Base-by-base conservation (phyloP, 2,888 invertebrate genomes). In the Cataglyphis cursor region DNA sequence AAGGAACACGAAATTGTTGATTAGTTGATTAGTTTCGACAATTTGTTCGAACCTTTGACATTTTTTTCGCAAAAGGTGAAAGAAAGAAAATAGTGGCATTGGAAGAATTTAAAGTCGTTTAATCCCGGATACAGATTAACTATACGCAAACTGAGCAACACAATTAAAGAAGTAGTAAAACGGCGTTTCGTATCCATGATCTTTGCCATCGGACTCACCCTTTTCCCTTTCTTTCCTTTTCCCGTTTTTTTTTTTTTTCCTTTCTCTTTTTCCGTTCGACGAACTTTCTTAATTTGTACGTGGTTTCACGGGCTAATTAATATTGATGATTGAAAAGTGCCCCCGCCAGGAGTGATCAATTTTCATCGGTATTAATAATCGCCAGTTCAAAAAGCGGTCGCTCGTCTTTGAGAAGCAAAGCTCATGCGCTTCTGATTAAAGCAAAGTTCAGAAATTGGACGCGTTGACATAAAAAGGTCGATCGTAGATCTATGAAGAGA, bases 301-400 rank as follows among this genome's bases (percentile, higher is more conserved):
- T 85, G 78, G 70, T 64, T 83, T 87, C 76, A 85, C 85, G 89
- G 84, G 74, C 83, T 92, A 93, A 93, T 93, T 93, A 92, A 93
- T 93, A 93, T 92, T 91, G 92, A 93, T 92, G 91, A 91, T 92
- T 93, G 90, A 90, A 92, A 91, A 91, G 90, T 82, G 86, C 87
- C 87, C 62, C 81, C 84, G 76, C 84, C 76, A 86, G 89, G n/a
- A n/a, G 88, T 90, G 88, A 92, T 93, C 92, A 92, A 93, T 92
- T 92, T 92, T 90, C 91, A 92, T 91, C 87, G 85, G 85, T 87
- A 88, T 89, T 89, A 90, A 87, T 90, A 90, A 87, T 85, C 85
- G 72, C 68, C 76, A 72, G 82, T 54, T 81, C 81, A 51, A 65
- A 89, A 87, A 74, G 75, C 73, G 54, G 76, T 80, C 70, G 57